Conservation (phyloP, 2,888 invertebrate genomes). For the Nymphalis polychloros region DNA sequence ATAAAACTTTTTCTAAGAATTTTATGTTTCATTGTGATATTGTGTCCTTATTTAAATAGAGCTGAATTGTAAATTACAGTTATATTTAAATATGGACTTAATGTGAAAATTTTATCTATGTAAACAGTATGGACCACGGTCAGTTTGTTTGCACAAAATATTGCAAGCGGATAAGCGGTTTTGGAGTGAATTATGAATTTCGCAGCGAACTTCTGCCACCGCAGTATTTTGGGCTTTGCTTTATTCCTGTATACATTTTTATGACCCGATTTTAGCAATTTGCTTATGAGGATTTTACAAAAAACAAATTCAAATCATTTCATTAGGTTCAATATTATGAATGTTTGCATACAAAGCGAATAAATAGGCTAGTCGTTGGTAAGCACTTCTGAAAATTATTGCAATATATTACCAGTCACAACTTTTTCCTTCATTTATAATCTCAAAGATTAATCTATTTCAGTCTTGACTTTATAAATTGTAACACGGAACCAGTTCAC, state of each 20-base stretch:
- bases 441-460: too few relatives aligned
- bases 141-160: conserved; percentile 31
- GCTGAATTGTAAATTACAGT: conserved; percentile 1
- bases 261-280: not conserved
- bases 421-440: too few relatives aligned
- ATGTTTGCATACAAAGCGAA: too few relatives aligned
- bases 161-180: conserved; percentile 36
- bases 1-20: too few relatives aligned
- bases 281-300: not conserved
- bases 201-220: conserved; percentile 18
- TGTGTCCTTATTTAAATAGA: not conserved
- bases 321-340: not conserved
- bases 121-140: conserved; percentile 33
- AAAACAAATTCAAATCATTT: not conserved
- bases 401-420: too few relatives aligned
- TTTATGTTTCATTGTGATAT: too few relatives aligned
- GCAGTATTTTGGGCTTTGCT: conserved; percentile 17
- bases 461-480: too few relatives aligned
- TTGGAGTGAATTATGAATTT: conserved; percentile 34
- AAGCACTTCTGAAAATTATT: too few relatives aligned
- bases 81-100: conserved; percentile 21
- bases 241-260: conserved; percentile 10
- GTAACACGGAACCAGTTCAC: too few relatives aligned
- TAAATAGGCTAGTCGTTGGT: too few relatives aligned
- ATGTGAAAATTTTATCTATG: conserved; percentile 29